Evolutionary conservation across 1,140 invertebrate genomes (phyloP), one percentile per base, ranked within the genome.

Genomic region (Bactericera cockerelli): DNA sequence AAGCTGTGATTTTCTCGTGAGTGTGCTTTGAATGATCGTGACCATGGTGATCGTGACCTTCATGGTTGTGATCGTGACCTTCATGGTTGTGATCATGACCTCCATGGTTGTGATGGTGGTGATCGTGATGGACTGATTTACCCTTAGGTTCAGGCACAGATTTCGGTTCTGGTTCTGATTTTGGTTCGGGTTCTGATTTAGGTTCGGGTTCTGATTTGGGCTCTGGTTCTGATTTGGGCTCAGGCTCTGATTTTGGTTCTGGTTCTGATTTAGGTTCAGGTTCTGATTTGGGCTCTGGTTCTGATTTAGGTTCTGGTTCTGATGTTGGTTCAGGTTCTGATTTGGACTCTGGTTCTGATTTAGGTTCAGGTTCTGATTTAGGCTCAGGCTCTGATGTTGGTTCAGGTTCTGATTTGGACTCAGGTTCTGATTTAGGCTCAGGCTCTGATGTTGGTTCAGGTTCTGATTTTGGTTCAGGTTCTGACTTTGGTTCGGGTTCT

Each of bases 281-380:
- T 65, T 74, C 70, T 3, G 70, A 67, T 63, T 70, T 71, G 1
- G 74, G 71, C 63, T 74, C 68, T 0, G 73, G 70, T 60, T 75
- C 72, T 58, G 75, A 67, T 66, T 72, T 74, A 0, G 76, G 71
- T 58, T 77, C 71, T 0, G 71, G 67, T 65, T 74, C 71, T 0
- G 75, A 67, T 63, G 73, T 70, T 0, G 75, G 74, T 65, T 76
- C 68, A 0, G 77, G 71, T 54, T 74, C 70, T 0, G 75, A 70
- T 63, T 68, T 67, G 1, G 71, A 66, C 63, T 74, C 70, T 13
- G 63, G 66, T 55, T 65, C 64, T 19, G 64, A 63, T 42, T 67
- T 67, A 6, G 66, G 65, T 61, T 68, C 63, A 14, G 67, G 61
- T 60, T 71, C 61, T n/a, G 64, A 59, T 33, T 67, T 68, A 0